phyloP scores from a whole-genome alignment of 2,797 vertebrate genomes.

The Hippoglossus hippoglossus region DNA sequence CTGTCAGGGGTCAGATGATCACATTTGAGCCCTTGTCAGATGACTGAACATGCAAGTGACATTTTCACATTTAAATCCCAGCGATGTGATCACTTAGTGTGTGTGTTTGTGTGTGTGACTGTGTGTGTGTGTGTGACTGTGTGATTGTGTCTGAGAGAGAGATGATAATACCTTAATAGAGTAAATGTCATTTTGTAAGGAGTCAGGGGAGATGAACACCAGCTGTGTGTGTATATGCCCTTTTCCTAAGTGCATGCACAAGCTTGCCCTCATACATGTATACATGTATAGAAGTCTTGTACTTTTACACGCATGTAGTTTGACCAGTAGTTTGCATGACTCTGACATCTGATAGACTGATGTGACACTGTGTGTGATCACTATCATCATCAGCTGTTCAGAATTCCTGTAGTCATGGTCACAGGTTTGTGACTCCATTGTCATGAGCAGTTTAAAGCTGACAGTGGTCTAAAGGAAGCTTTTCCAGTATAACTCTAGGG shows the following conservation, averaged over 20 bases:
- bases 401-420: neutral
- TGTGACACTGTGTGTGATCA: neutral
- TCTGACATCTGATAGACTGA: neutral
- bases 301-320: neutral
- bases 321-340: neutral
- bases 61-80: conserved; percentile 48
- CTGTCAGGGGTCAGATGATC: conserved; percentile 64
- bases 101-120: neutral
- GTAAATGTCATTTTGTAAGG: neutral
- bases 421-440: neutral
- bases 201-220: neutral
- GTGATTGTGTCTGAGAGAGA: neutral
- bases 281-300: neutral
- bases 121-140: neutral
- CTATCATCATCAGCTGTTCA: neutral
- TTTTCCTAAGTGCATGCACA: neutral
- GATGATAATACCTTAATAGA: neutral
- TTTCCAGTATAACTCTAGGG: no score
- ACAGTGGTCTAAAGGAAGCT: no score
- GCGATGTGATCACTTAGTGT: conserved; percentile 4
- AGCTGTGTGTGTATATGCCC: no score
- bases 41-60: conserved; percentile 60
- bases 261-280: neutral
- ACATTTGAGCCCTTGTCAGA: conserved; percentile 64
- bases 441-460: neutral